Base-by-base conservation (phyloP, 2,888 invertebrate genomes). In the Malthinus seriepunctatus region DNA sequence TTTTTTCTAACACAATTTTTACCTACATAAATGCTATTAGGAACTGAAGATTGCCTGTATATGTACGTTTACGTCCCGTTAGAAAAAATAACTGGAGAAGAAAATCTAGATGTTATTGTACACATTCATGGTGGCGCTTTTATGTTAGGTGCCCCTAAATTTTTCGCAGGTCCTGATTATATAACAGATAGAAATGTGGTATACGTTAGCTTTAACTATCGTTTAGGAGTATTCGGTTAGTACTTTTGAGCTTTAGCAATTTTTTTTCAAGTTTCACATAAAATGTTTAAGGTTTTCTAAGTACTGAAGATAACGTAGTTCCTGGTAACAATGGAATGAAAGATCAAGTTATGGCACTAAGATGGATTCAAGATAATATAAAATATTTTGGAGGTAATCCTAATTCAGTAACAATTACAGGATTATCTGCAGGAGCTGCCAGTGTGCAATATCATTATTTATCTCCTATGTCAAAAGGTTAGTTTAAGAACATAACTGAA, bases 1-100 rank as follows among this genome's bases (percentile, higher is more conserved):
- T n/a, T 42, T 32, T n/a, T n/a, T n/a, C n/a, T n/a, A n/a, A 12
- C 33, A 34, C 12, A 3, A 8, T 3, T 23, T 5, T 32, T 8
- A 4, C 15, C 15, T 32, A 34, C 11, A 4, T 31, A 11, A 32
- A 38, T n/a, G 5, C 23, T 3, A 23, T 23, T 23, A 76, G 88
- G 88, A n/a, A 79, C 78, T 60, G 89, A 89, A 75, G 86, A 89
- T 75, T 89, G 89, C 62, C 76, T 89, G 0, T 88, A 82, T 65
- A 61, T 87, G 1, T 88, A 86, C 72, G 81, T 89, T 0, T 83
- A 83, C 67, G 84, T 85, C 0, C 86, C 88, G 0, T 14, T 72
- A 74, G n/a, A 77, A 75, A 75, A 77, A 32, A 74, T 79, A 52
- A 74, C 68, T 2, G 71, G 77, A 0, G 76, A 79, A 32, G 71